Percentiles rank a stretch among this genome's conserved stretches.
These are phyloP conservation scores for Heliconius eleuchia DNA, from an alignment of 1,140 invertebrate genomes.

Conservation along the genomic window DNA sequence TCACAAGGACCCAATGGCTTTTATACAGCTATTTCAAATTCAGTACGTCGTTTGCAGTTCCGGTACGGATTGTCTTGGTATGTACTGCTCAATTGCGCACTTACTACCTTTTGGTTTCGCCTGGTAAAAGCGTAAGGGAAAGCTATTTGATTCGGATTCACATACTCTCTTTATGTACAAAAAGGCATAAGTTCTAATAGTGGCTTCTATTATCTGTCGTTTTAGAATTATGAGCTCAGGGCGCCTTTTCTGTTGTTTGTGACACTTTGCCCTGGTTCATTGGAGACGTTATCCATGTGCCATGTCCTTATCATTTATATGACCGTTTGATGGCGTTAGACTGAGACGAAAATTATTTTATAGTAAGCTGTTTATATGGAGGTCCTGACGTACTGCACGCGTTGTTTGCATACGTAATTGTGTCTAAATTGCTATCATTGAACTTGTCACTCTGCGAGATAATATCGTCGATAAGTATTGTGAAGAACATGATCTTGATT, in stretches of 20 bases:
- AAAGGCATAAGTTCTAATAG: conserved; percentile 61
- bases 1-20: conserved; percentile 73
- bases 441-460: conserved; percentile 70
- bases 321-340: conserved; percentile 42
- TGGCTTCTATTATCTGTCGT: conserved; percentile 43
- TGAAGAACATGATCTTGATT: not conserved
- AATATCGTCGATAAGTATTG: conserved; percentile 44
- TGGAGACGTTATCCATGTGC: conserved; percentile 60
- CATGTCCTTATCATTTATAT: conserved; percentile 44
- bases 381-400: conserved; percentile 52
- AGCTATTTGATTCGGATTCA: conserved; percentile 80
- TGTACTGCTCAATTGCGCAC: conserved; percentile 56
- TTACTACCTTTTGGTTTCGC: conserved; percentile 60
- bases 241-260: conserved; percentile 79
- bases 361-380: conserved; percentile 66
- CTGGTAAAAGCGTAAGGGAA: conserved; percentile 75
- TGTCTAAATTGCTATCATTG: conserved; percentile 66
- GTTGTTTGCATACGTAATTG: conserved; percentile 66
- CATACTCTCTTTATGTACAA: conserved; percentile 40
- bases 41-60: conserved; percentile 71
- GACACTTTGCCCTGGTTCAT: conserved; percentile 76
- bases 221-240: conserved; percentile 53
- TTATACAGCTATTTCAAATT: conserved; percentile 82
- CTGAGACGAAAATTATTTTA: conserved; percentile 45
- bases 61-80: conserved; percentile 74